Evolutionary conservation across 2,888 invertebrate species (phyloP).

Genomic region (Andrena hattorfiana): DNA sequence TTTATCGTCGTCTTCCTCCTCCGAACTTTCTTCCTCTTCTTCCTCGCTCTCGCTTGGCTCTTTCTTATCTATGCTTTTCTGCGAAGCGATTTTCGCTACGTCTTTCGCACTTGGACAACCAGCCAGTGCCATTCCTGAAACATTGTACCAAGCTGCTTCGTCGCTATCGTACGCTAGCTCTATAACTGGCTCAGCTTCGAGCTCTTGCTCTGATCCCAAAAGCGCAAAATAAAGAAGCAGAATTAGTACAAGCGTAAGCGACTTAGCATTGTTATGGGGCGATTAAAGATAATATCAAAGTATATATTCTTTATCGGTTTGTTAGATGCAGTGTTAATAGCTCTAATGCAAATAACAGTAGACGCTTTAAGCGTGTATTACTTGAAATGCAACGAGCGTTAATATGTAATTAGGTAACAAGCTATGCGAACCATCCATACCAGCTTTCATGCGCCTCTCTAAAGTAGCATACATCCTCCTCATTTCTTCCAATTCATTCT

Average conservation of each 20-base stretch:
- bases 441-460: constrained; percentile 88
- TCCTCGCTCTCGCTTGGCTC: constrained; percentile 79
- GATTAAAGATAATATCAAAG: background rate
- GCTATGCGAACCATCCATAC: constrained; percentile 64
- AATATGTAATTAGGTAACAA: background rate
- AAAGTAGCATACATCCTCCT: constrained; percentile 91
- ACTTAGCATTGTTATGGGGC: background rate
- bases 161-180: constrained; percentile 79
- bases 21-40: constrained; percentile 86
- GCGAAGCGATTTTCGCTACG: constrained; percentile 82
- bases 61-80: constrained; percentile 82
- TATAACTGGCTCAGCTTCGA: constrained; percentile 74
- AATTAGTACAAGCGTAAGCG: constrained; percentile 61
- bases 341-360: background rate
- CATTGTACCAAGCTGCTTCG: constrained; percentile 80
- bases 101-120: constrained; percentile 84
- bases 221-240: constrained; percentile 57
- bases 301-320: constrained; percentile 1
- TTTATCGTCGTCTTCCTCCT: constrained; percentile 88
- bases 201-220: constrained; percentile 56
- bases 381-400: background rate
- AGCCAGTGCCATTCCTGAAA: constrained; percentile 84
- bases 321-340: constrained; percentile 40
- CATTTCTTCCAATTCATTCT: constrained; percentile 92
- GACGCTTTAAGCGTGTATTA: too few relatives aligned